These are phyloP conservation scores for Cerastis leucographa DNA, from an alignment of 2,888 invertebrate species.

Conservation along the genomic window DNA sequence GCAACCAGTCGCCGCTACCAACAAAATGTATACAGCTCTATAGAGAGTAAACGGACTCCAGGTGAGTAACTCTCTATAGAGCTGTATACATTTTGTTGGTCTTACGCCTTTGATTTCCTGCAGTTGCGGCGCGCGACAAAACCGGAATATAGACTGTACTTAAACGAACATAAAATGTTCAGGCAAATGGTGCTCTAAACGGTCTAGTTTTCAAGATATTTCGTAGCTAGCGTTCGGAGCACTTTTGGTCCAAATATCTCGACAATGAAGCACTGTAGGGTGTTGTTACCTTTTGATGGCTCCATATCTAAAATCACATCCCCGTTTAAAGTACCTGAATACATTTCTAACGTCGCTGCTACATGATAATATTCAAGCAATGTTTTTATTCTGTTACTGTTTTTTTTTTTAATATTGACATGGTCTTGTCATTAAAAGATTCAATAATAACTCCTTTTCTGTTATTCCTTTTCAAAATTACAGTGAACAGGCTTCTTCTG, in stretches of 20 bases:
- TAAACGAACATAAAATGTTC: too few relatives aligned
- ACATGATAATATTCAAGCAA: neutral
- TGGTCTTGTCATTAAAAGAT: neutral
- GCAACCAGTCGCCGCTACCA: too few relatives aligned
- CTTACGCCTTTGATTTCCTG: neutral
- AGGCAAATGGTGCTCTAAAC: neutral
- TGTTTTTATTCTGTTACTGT: constrained; percentile 9
- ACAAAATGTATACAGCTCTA: too few relatives aligned
- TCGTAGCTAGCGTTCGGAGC: neutral
- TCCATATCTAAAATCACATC: neutral
- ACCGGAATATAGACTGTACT: neutral
- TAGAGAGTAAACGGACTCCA: too few relatives aligned
- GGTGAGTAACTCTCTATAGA: too few relatives aligned
- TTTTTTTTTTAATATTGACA: neutral
- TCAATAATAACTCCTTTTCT: neutral
- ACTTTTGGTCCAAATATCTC: neutral
- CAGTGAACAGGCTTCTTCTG: too few relatives aligned
- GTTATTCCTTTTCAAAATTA: neutral
- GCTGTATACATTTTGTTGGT: too few relatives aligned
- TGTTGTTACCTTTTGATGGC: neutral
- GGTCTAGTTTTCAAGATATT: neutral
- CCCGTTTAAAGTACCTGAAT: neutral
- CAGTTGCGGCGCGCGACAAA: neutral
- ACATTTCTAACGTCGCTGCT: neutral
- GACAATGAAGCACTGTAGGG: neutral